phyloP scores from a whole-genome alignment of 2,888 invertebrate species.

The Brassicogethes aeneus region DNA sequence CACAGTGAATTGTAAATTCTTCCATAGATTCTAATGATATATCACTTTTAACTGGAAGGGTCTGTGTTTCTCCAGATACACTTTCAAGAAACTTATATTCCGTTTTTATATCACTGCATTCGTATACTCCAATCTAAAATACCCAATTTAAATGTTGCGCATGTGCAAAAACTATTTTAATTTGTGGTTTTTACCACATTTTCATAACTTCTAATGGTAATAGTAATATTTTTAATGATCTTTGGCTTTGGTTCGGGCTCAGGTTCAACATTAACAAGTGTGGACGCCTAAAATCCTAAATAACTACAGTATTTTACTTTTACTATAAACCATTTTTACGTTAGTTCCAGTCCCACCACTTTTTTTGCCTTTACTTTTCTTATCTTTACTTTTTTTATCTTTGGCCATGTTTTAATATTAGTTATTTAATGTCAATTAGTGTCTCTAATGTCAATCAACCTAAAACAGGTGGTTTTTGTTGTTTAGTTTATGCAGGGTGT shows the following conservation, averaged over 20 bases:
- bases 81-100: slow-evolving; percentile 19
- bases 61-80: slow-evolving; percentile 21
- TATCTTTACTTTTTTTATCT: background rate
- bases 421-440: too few relatives aligned
- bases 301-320: too few relatives aligned
- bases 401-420: background rate
- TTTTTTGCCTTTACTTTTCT: too few relatives aligned
- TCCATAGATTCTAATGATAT: slow-evolving; percentile 15
- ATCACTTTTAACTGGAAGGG: slow-evolving; percentile 18
- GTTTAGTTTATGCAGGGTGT: too few relatives aligned
- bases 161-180: background rate
- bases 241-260: background rate
- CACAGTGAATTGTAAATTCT: slow-evolving; percentile 16
- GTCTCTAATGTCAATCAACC: too few relatives aligned
- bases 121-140: slow-evolving; percentile 20
- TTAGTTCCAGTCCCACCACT: too few relatives aligned
- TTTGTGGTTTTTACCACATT: slow-evolving; percentile 1
- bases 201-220: slow-evolving; percentile 11
- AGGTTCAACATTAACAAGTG: background rate
- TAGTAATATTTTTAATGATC: slow-evolving; percentile 9
- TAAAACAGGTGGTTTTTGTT: too few relatives aligned
- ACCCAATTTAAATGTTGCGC: background rate
- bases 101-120: slow-evolving; percentile 23
- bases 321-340: too few relatives aligned
- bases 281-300: too few relatives aligned